Conservation (phyloP, 2,113 vertebrate genomes). For the Dolichallabes microphthalmus region DNA sequence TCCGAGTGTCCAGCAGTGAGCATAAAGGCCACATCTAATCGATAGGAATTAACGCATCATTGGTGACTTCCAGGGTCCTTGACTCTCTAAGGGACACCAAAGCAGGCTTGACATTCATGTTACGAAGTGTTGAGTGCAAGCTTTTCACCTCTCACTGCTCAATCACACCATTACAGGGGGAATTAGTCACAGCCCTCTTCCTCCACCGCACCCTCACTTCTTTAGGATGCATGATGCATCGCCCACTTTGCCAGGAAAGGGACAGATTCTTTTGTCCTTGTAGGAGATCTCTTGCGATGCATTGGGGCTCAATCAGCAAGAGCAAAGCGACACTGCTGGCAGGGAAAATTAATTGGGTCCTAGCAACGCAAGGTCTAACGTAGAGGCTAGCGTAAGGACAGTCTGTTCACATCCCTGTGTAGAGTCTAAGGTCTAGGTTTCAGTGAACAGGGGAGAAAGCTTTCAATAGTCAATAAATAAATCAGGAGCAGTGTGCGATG, state of each 20-base stretch:
- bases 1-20: constrained; percentile 12
- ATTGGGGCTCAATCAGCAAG: constrained; percentile 29
- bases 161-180: constrained; percentile 50
- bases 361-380: constrained; percentile 12
- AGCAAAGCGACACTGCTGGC: constrained; percentile 18
- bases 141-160: constrained; percentile 31
- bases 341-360: constrained; percentile 37
- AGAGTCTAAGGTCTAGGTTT: constrained; percentile 20
- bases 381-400: constrained; percentile 30
- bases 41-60: constrained; percentile 45
- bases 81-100: constrained; percentile 42
- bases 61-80: constrained; percentile 15
- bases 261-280: constrained; percentile 30
- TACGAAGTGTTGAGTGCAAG: constrained; percentile 26
- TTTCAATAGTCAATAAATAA: constrained; percentile 43
- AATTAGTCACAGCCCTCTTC: constrained; percentile 56
- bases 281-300: constrained; percentile 6
- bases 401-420: constrained; percentile 12
- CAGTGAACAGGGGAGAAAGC: neutral
- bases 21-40: constrained; percentile 43
- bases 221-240: constrained; percentile 34
- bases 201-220: neutral
- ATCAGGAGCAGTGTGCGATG: constrained; percentile 40
- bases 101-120: constrained; percentile 30
- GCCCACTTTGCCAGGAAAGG: constrained; percentile 1